A percentile compares a stretch with the other conserved stretches of the same genome.
These are phyloP conservation scores for Crax fasciolata DNA, from an alignment of 2,797 vertebrate genomes.

Conservation along the genomic window DNA sequence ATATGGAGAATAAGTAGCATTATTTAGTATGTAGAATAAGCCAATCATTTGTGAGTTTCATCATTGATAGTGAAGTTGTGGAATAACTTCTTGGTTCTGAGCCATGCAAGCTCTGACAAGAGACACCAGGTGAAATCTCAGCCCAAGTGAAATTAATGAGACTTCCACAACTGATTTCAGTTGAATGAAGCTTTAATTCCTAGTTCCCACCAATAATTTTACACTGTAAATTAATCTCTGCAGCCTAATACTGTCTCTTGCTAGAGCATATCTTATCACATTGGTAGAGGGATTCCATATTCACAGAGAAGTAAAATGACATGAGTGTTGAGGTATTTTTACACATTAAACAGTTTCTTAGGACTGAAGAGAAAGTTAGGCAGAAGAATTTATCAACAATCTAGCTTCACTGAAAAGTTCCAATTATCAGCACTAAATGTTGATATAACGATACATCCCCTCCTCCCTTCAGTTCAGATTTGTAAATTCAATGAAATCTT, in stretches of 20 bases:
- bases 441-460: background rate
- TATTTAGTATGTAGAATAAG: slow-evolving; percentile 21
- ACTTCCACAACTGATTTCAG: background rate
- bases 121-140: background rate
- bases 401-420: background rate
- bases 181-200: background rate
- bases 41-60: background rate
- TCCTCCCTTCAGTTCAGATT: slow-evolving; percentile 7
- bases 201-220: background rate
- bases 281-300: background rate
- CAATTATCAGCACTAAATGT: background rate
- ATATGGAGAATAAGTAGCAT: background rate
- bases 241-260: background rate
- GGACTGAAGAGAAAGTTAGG: background rate
- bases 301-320: background rate
- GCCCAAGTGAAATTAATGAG: background rate
- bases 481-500: slow-evolving; percentile 44
- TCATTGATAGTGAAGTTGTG: background rate
- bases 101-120: background rate
- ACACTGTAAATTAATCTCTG: background rate
- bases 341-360: background rate
- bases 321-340: background rate
- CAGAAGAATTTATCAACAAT: background rate
- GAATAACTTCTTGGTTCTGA: background rate
- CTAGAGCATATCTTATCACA: background rate